Percentiles rank a stretch among this genome's conserved stretches.
Evolutionary conservation across 2,113 vertebrate species (phyloP).

Genomic region (Perognathus longimembris): DNA sequence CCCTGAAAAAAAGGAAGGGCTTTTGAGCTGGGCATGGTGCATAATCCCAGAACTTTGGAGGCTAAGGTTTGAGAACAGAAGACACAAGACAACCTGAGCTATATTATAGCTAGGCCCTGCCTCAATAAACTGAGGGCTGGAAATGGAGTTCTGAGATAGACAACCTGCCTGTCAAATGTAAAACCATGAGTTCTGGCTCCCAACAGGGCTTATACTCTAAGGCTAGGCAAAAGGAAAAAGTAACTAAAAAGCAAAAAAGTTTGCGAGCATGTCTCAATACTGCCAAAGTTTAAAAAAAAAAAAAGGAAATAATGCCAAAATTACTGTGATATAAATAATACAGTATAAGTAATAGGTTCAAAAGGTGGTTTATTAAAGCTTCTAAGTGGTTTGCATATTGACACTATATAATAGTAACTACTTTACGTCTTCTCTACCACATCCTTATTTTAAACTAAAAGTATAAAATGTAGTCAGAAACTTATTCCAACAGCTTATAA

Average conservation of each 20-base stretch:
- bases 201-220: no score
- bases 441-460: neutral
- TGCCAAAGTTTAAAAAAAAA: no score
- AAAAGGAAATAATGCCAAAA: neutral
- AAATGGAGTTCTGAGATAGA: neutral
- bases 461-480: slow-evolving; percentile 20
- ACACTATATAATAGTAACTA: neutral
- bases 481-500: neutral
- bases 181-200: no score
- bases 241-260: no score
- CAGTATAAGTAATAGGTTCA: neutral
- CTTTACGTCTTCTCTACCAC: neutral
- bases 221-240: no score
- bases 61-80: neutral
- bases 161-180: no score
- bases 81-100: no score
- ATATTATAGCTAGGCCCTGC: neutral
- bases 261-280: no score
- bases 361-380: slow-evolving; percentile 28
- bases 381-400: neutral
- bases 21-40: neutral
- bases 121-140: neutral
- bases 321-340: neutral
- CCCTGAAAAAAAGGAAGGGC: no score
- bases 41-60: neutral